Conservation (phyloP, 2,113 vertebrate genomes). For the Apteryx owenii region DNA sequence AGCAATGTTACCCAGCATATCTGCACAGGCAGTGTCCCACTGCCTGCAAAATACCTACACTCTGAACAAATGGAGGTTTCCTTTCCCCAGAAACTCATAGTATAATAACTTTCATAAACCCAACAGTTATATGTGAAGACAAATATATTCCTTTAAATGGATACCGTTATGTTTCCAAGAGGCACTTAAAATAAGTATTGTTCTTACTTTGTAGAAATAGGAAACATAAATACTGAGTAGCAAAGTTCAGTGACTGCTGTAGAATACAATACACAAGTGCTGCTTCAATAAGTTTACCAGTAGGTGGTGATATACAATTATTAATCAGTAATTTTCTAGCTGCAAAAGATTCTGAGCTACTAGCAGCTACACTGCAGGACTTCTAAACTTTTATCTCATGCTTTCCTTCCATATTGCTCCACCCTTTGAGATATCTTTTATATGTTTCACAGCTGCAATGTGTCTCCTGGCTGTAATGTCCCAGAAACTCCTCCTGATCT, state of each 20-base stretch:
- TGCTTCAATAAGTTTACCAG: not conserved
- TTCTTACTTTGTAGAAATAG: not conserved
- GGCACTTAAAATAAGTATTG: fast-evolving
- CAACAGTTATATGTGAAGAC: not conserved
- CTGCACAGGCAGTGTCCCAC: not conserved
- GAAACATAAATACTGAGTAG: not conserved
- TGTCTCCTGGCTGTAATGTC: not conserved
- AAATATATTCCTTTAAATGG: not conserved
- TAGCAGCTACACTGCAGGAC: not conserved
- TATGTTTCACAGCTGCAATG: not conserved
- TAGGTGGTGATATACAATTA: constrained; percentile 50
- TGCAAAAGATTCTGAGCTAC: not conserved
- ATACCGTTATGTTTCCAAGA: not conserved
- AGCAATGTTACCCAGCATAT: not conserved
- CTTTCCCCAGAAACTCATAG: not conserved
- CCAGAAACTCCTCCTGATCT: not conserved
- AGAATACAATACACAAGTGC: not conserved
- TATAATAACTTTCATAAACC: not conserved
- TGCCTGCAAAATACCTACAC: not conserved
- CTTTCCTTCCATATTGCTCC: not conserved
- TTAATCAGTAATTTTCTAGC: not conserved
- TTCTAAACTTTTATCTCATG: not conserved
- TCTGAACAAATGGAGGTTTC: not conserved
- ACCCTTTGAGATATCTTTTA: not conserved
- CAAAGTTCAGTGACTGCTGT: not conserved